phyloP scores from a whole-genome alignment of 2,113 vertebrate genomes.

The Sakesphorus luctuosus region DNA sequence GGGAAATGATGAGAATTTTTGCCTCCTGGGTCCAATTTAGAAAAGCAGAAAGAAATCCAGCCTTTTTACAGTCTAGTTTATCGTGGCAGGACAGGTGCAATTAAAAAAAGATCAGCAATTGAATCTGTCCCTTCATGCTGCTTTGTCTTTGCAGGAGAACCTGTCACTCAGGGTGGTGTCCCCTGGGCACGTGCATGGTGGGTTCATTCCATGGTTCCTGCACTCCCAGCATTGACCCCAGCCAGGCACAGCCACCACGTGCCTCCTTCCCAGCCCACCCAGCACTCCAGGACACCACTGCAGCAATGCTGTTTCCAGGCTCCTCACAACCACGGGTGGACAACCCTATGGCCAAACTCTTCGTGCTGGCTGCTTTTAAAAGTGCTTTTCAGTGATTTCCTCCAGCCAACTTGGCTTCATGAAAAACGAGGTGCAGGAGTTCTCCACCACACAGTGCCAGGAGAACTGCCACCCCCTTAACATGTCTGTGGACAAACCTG shows the following conservation, averaged over 20 bases:
- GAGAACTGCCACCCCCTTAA: too few relatives aligned
- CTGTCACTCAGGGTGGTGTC: not conserved
- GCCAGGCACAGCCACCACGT: accelerated
- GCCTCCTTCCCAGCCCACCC: not conserved
- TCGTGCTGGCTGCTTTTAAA: not conserved
- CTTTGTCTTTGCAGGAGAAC: not conserved
- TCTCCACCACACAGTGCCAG: too few relatives aligned
- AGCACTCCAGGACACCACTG: not conserved
- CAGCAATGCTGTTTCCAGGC: not conserved
- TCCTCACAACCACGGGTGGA: not conserved
- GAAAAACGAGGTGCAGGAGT: too few relatives aligned
- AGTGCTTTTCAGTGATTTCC: too few relatives aligned
- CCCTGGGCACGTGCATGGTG: accelerated
- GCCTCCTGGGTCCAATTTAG: not conserved
- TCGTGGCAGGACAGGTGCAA: not conserved
- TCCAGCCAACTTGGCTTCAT: too few relatives aligned
- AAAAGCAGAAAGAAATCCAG: not conserved
- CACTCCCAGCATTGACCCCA: not conserved
- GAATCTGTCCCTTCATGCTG: not conserved
- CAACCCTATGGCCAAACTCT: not conserved
- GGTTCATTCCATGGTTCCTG: not conserved
- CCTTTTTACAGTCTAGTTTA: not conserved
- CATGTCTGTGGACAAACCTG: too few relatives aligned
- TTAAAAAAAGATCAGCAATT: not conserved
- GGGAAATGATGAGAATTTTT: not conserved